Evolutionary conservation across 64 coral and sea anemone species (phyloP).

Genomic region (Astreopora myriophthalma): DNA sequence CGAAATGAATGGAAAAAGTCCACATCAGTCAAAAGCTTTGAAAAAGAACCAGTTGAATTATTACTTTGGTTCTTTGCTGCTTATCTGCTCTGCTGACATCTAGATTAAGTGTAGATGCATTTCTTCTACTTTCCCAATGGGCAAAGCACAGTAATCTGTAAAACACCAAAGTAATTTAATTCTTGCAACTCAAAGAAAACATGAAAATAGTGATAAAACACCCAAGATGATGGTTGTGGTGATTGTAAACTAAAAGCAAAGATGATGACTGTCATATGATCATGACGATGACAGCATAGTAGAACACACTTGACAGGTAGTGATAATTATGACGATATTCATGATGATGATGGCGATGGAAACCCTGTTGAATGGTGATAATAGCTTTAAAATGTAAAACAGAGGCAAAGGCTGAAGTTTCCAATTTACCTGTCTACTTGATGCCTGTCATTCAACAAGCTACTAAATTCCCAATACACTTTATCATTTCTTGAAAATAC

Average conservation of each 20-base stretch:
- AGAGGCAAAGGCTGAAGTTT: not conserved
- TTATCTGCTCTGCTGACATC: constrained; percentile 38
- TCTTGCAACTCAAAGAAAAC: not conserved
- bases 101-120: not conserved
- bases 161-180: not conserved
- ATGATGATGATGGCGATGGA: not conserved
- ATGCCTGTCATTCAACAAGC: constrained; percentile 10
- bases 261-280: too few species aligned
- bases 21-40: not conserved
- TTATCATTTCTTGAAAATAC: constrained; percentile 45
- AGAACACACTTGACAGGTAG: too few species aligned
- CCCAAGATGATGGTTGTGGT: not conserved
- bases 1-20: too few species aligned
- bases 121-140: constrained; percentile 31
- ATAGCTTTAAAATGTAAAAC: not conserved
- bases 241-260: too few species aligned
- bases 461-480: constrained; percentile 46
- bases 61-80: constrained; percentile 18
- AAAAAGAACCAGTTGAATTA: not conserved
- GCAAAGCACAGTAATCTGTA: constrained; percentile 16
- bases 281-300: too few species aligned
- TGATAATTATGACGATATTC: too few species aligned
- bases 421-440: constrained; percentile 38
- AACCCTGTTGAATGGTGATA: not conserved
- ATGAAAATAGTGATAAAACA: not conserved